phyloP scores from a whole-genome alignment of 2,113 vertebrate genomes.

The Taxidea taxus region DNA sequence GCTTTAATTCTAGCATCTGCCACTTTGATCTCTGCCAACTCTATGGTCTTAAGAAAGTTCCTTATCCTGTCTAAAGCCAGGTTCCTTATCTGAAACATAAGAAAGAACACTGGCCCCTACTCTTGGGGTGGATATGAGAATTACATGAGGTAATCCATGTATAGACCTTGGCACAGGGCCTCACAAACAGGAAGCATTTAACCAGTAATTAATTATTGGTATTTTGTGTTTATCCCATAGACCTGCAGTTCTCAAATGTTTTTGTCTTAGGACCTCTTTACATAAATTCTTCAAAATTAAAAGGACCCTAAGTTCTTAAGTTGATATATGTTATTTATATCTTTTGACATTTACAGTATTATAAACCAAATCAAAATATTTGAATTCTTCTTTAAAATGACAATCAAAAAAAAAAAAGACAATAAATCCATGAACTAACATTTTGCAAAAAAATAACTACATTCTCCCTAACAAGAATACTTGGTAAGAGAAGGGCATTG shows the following conservation, averaged over 20 bases:
- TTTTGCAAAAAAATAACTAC: not conserved
- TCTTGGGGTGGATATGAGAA: not conserved
- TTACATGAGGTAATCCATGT: not conserved
- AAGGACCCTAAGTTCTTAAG: not conserved
- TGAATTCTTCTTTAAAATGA: not conserved
- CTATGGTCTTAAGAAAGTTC: not conserved
- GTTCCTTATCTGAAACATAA: not conserved
- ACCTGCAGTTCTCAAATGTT: not conserved
- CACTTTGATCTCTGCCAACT: not conserved
- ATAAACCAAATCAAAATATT: not conserved
- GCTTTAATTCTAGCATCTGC: not conserved
- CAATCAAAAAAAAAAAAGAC: not conserved
- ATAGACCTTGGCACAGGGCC: not conserved
- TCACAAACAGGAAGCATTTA: not conserved
- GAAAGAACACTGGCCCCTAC: not conserved
- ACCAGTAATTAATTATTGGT: not conserved
- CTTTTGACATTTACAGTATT: not conserved
- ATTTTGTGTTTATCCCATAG: not conserved
- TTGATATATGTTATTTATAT: not conserved
- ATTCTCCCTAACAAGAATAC: not conserved
- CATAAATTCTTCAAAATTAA: not conserved
- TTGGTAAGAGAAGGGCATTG: not conserved
- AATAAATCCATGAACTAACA: not conserved
- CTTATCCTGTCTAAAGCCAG: not conserved
- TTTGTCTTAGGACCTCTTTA: not conserved